Percentiles rank a stretch among this genome's conserved stretches.
phyloP scores from a whole-genome alignment of 2,797 vertebrate genomes.

The Catostomus latipinnis region DNA sequence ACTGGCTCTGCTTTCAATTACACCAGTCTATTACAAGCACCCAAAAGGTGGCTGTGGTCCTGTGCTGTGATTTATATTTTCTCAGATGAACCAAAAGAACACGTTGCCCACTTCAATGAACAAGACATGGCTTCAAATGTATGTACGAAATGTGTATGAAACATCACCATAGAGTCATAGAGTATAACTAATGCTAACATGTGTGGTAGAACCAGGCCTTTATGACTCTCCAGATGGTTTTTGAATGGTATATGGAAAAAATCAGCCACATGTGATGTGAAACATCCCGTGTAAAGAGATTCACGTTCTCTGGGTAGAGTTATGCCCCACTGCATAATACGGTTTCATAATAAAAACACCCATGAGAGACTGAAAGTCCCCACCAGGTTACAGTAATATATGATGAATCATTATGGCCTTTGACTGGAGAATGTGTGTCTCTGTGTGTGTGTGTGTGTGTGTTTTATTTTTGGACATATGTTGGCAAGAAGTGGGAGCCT shows the following conservation, averaged over 20 bases:
- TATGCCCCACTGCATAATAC: constrained; percentile 28
- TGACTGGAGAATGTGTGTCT: constrained; percentile 3
- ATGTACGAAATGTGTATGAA: too few relatives aligned
- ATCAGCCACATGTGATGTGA: constrained; percentile 46
- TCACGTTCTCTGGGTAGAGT: constrained; percentile 24
- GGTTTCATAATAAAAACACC: constrained; percentile 34
- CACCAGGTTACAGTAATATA: constrained; percentile 12
- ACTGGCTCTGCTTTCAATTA: constrained; percentile 46
- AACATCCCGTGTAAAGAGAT: constrained; percentile 42
- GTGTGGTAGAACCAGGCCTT: not conserved
- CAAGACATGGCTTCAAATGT: not conserved
- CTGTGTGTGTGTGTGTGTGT: not conserved
- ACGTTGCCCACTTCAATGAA: not conserved
- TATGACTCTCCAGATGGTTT: constrained; percentile 5
- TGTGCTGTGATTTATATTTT: not conserved
- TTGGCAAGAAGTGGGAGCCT: not conserved
- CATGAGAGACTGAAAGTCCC: constrained; percentile 3
- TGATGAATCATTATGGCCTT: constrained; percentile 14
- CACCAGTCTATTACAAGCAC: not conserved
- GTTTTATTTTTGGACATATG: constrained; percentile 17
- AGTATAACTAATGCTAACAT: constrained; percentile 4
- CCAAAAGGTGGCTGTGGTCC: not conserved
- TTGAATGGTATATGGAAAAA: constrained; percentile 41
- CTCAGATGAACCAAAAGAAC: constrained; percentile 14
- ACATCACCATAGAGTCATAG: not conserved